Evolutionary conservation across 2,113 vertebrate species (phyloP).

Genomic region (Hirundichthys speculiger): DNA sequence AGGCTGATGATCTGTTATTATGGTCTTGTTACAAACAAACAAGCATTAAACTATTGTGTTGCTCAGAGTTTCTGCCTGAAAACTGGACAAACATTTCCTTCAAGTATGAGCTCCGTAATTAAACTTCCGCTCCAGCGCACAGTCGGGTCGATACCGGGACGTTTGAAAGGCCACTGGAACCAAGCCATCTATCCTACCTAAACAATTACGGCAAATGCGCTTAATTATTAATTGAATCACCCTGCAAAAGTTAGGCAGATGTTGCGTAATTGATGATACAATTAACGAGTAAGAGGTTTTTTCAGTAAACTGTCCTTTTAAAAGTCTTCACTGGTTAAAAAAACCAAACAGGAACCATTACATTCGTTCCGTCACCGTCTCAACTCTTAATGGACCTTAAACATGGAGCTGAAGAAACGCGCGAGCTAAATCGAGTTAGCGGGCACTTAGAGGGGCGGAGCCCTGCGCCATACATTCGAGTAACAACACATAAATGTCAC

Average conservation of each 20-base stretch:
- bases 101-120: conserved; percentile 24
- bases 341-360: conserved; percentile 54
- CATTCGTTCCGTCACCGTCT: conserved; percentile 60
- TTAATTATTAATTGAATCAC: conserved; percentile 51
- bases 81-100: conserved; percentile 8
- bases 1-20: background rate
- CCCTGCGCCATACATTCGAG: conserved; percentile 75
- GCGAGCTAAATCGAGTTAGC: conserved; percentile 78
- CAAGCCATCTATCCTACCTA: conserved; percentile 24
- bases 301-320: conserved; percentile 62
- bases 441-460: conserved; percentile 76
- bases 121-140: conserved; percentile 35
- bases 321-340: conserved; percentile 30
- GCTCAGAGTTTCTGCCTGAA: background rate
- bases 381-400: conserved; percentile 81
- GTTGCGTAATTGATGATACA: conserved; percentile 65
- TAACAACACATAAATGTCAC: conserved; percentile 81
- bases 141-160: conserved; percentile 15
- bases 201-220: conserved; percentile 35
- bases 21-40: background rate
- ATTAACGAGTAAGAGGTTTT: conserved; percentile 54
- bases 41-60: background rate
- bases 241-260: conserved; percentile 20
- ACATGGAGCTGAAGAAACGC: conserved; percentile 73
- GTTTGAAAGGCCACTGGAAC: conserved; percentile 6